Percentiles rank a stretch among this genome's conserved stretches.
Evolutionary conservation across 2,113 vertebrate genomes (phyloP).

Genomic region (Corythoichthys haematopterus): DNA sequence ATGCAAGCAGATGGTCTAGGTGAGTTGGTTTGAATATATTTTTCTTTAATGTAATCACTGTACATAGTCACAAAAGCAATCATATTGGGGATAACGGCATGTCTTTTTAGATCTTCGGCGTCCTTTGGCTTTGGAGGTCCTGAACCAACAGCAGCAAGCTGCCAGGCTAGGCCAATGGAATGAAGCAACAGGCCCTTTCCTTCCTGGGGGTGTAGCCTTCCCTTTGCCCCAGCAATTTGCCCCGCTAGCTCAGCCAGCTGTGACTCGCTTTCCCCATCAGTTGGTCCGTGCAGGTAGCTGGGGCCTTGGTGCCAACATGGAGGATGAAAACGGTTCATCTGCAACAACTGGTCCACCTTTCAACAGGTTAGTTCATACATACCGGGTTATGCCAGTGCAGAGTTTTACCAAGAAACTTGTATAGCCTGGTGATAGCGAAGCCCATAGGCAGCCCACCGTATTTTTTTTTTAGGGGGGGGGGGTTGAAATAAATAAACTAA

Average conservation of each 20-base stretch:
- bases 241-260: constrained; percentile 83
- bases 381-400: background rate
- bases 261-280: constrained; percentile 82
- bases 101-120: constrained; percentile 75
- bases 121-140: constrained; percentile 82
- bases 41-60: background rate
- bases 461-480: no score
- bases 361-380: constrained; percentile 72
- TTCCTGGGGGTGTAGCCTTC: constrained; percentile 83
- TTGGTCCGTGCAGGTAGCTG: constrained; percentile 84
- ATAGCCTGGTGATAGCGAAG: no score
- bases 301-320: constrained; percentile 81
- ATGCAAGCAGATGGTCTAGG: constrained; percentile 83
- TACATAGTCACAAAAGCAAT: background rate
- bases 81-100: constrained; percentile 4
- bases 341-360: constrained; percentile 75
- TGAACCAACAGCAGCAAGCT: constrained; percentile 80
- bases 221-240: constrained; percentile 84
- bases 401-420: no score
- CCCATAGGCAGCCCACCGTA: no score
- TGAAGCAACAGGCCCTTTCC: constrained; percentile 83
- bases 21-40: constrained; percentile 61
- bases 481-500: no score
- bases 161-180: constrained; percentile 89
- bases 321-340: constrained; percentile 75